Evolutionary conservation across 2,888 invertebrate species (phyloP).

Genomic region (Trypoxylon attenuatum): DNA sequence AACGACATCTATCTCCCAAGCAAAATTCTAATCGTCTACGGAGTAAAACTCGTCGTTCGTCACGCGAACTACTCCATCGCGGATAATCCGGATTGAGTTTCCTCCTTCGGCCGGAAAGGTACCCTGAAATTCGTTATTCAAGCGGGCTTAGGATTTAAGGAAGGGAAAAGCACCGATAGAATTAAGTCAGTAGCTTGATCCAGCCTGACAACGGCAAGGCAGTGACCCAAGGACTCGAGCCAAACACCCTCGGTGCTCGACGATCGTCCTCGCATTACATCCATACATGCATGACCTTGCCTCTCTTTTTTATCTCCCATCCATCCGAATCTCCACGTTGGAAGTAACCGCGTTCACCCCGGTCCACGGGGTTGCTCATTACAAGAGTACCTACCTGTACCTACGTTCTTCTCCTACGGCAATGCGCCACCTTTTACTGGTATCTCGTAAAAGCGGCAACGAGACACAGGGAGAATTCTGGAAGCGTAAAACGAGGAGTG

Average conservation of each 20-base stretch:
- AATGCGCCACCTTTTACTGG: no score
- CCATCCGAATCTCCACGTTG: neutral
- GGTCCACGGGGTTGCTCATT: conserved; percentile 35
- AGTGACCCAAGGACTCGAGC: neutral
- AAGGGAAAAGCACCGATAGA: conserved; percentile 38
- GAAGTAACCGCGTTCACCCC: no score
- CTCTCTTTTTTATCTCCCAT: conserved; percentile 32
- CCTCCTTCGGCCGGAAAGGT: conserved; percentile 19
- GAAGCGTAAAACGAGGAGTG: conserved; percentile 11
- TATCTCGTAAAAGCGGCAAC: no score
- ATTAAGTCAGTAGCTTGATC: conserved; percentile 36
- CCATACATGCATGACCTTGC: conserved; percentile 52
- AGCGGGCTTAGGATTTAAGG: conserved; percentile 38
- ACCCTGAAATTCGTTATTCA: conserved; percentile 42
- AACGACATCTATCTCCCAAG: conserved; percentile 4
- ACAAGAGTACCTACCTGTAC: no score
- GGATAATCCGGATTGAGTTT: conserved; percentile 43
- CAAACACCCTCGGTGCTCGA: neutral
- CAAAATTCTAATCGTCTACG: conserved; percentile 31
- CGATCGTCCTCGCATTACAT: conserved; percentile 30
- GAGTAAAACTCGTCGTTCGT: conserved; percentile 17
- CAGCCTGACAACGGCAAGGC: conserved; percentile 4
- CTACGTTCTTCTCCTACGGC: no score
- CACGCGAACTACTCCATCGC: conserved; percentile 25
- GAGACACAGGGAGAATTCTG: neutral